Conservation (phyloP, 2,888 invertebrate genomes). For the Marronus borbonicus region DNA sequence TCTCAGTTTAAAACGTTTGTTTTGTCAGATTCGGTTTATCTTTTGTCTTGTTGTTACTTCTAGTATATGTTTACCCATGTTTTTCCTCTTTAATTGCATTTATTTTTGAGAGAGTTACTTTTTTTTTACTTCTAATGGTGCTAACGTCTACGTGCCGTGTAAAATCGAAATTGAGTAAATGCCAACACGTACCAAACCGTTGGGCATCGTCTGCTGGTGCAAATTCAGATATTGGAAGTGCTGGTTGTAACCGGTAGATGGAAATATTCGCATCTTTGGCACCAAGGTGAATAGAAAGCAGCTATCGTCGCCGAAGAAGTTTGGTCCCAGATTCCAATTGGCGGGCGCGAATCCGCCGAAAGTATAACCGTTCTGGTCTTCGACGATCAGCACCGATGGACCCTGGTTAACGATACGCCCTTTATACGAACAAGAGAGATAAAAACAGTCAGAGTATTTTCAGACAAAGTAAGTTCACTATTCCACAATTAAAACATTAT, state of each 20-base stretch:
- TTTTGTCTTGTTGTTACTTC: too few relatives aligned
- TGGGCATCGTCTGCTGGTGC: constrained; percentile 94
- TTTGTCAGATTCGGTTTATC: too few relatives aligned
- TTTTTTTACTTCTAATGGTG: too few relatives aligned
- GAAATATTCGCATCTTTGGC: constrained; percentile 86
- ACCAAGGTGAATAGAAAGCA: constrained; percentile 89
- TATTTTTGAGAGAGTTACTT: too few relatives aligned
- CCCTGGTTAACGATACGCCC: constrained; percentile 86
- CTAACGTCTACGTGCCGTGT: too few relatives aligned
- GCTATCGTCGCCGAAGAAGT: constrained; percentile 82
- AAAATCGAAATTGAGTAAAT: constrained; percentile 11
- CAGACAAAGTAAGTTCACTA: too few relatives aligned
- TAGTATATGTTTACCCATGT: too few relatives aligned
- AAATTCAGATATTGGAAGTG: constrained; percentile 95
- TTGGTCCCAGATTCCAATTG: constrained; percentile 83
- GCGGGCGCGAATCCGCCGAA: constrained; percentile 93
- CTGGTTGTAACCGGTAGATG: constrained; percentile 86
- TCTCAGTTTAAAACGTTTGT: too few relatives aligned
- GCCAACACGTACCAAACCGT: constrained; percentile 81
- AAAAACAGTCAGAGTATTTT: neutral
- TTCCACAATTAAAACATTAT: too few relatives aligned
- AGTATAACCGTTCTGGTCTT: constrained; percentile 85
- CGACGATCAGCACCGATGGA: constrained; percentile 86
- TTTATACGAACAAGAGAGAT: constrained; percentile 58
- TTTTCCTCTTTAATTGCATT: too few relatives aligned